Base-by-base conservation (phyloP, 2,113 vertebrate genomes). In the Budorcas taxicolor region DNA sequence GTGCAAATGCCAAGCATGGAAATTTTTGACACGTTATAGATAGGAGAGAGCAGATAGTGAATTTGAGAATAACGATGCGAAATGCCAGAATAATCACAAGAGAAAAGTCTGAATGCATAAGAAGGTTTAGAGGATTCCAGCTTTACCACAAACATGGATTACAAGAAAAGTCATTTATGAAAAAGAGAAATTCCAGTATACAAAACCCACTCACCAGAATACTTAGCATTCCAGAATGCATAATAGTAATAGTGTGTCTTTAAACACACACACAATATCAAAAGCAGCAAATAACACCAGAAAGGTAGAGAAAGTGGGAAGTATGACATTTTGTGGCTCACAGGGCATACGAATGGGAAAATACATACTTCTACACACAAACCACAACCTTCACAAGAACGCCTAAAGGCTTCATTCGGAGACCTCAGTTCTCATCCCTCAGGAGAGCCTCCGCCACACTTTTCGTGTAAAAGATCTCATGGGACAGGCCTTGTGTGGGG, bases 1-100 rank as follows among this genome's bases (percentile, higher is more conserved):
- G 47, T 87, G 15, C 60, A 97, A 97, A 96, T 96, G 86, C 95
- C 93, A 85, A 95, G 81, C 80, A 19, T 78, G 57, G 97, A 95
- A 95, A 87, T 45, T 6, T 86, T 71, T 76, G 60, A 97, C 83
- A 76, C 62, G 11, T 84, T 76, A 85, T 52, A 97, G 96, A 52
- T 80, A 78, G 23, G 58, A 93, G 93, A 88, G 76, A 89, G 83
- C 57, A 86, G 91, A 60, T 21, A 45, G 67, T 57, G 82, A 92
- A 62, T 86, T 90, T 86, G 91, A 93, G 40, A 95, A 92, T 84
- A 93, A 93, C 0, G 1, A 89, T 19, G 36, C 8, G 33, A 97
- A 97, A 95, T 84, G 91, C 76, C 95, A 94, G 86, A 93, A 89
- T 86, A 78, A 91, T 94, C 82, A 64, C 40, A 67, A 91, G 89